Evolutionary conservation across 2,888 invertebrate genomes (phyloP).

Genomic region (Tortricodes alternella): DNA sequence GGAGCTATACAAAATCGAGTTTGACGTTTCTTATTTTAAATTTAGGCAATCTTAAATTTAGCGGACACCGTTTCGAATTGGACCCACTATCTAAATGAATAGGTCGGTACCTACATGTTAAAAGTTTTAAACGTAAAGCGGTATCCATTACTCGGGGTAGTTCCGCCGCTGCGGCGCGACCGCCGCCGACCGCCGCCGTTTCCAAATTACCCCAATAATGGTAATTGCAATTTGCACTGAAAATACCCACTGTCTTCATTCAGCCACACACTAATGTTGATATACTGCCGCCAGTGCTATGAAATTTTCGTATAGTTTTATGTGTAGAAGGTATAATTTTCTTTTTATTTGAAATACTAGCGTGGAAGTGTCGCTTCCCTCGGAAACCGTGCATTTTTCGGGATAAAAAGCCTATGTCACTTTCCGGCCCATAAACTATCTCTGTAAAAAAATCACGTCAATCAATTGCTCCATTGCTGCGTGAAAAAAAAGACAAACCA

Average conservation of each 20-base stretch:
- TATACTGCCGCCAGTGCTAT: conserved; percentile 42
- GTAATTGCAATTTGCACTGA: conserved; percentile 74
- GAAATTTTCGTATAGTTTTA: conserved; percentile 13
- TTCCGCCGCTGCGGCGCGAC: conserved; percentile 35
- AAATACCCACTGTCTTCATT: conserved; percentile 69
- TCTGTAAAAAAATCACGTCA: too few species aligned
- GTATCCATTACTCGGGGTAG: conserved; percentile 32
- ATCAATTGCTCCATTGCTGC: too few species aligned
- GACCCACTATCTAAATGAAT: not conserved
- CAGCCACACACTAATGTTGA: conserved; percentile 61
- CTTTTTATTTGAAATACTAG: not conserved
- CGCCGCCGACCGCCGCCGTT: conserved; percentile 43
- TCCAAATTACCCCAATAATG: conserved; percentile 73
- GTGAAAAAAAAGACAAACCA: too few species aligned
- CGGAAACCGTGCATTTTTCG: too few species aligned
- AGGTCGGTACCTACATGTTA: conserved; percentile 5
- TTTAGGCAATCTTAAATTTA: too few species aligned
- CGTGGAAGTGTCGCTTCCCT: too few species aligned
- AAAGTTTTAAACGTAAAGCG: conserved; percentile 49
- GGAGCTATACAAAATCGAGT: too few species aligned
- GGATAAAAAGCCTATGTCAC: too few species aligned
- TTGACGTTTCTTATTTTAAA: too few species aligned
- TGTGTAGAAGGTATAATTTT: not conserved
- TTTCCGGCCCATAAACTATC: too few species aligned
- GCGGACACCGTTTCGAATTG: too few species aligned